Evolutionary conservation across 2,888 invertebrate species (phyloP), one percentile per base, ranked within the genome.

Genomic region (Endomychus coccineus): DNA sequence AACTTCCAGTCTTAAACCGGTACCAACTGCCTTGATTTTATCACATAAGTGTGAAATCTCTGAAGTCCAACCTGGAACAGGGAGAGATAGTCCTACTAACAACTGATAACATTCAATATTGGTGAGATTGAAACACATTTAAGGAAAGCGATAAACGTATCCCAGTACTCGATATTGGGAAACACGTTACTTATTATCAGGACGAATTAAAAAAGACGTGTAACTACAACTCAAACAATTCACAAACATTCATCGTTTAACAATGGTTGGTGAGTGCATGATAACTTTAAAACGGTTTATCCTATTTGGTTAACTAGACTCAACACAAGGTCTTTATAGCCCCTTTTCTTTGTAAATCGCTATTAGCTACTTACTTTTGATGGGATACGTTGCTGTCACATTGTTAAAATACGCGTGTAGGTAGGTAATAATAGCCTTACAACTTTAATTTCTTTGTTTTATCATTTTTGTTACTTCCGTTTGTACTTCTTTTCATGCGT

Each of bases 301-400:
- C 58, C 60, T 61, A 61, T 60, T 61, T 60, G 52, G 57, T 59
- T 61, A 61, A 61, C 56, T 54, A 51, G 50, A 48, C 54, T 48
- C 49, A 54, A 52, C 52, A 56, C 57, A 57, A 60, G 59, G 59
- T 60, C 60, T 60, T 61, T 60, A 58, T 52, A 57, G 55, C 54
- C 61, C 61, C 61, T 61, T 59, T 61, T 60, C 59, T 59, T 56
- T 56, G 55, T 55, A 53, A 48, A 52, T 51, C 48, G 48, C 50
- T 52, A 56, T 55, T 54, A 56, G 54, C 52, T 55, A 52, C 53
- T 54, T 54, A 54, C 52, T 48, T 50, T 46, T 51, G 52, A 52
- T 51, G 44, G 49, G 39, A 41, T 43, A 45, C 43, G 44, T 53
- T 46, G 42, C 50, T 54, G 53, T 52, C 55, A 52, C 51, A 50